A percentile compares a stretch with the other conserved stretches of the same genome.
Evolutionary conservation across 2,113 vertebrate genomes (phyloP).

Genomic region (Anoura caudifer): DNA sequence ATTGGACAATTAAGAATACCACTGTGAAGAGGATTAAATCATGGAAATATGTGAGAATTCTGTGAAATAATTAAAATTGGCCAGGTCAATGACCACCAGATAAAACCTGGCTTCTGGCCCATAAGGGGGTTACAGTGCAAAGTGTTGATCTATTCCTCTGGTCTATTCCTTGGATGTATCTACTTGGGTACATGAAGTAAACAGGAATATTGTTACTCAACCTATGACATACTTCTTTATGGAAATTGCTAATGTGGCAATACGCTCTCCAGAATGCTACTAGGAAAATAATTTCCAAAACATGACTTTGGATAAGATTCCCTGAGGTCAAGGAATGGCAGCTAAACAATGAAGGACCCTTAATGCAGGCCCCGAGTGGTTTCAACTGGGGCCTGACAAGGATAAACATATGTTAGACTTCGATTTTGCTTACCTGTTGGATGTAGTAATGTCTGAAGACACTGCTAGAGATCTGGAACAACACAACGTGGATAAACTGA

Average conservation of each 20-base stretch:
- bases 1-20: background rate
- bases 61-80: background rate
- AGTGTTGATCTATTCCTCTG: background rate
- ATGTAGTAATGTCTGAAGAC: background rate
- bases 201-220: background rate
- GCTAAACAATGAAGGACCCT: background rate
- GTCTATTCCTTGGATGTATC: background rate
- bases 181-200: background rate
- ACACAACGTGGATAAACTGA: background rate
- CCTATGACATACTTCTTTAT: background rate
- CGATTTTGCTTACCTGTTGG: background rate
- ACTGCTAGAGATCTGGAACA: background rate
- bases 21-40: background rate
- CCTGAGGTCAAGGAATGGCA: background rate
- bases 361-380: background rate
- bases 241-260: background rate
- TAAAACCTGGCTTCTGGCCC: background rate
- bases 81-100: background rate
- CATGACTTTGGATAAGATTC: background rate
- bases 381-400: background rate
- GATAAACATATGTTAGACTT: background rate
- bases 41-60: background rate
- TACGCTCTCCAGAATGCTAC: background rate
- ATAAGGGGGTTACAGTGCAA: background rate
- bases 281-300: background rate